phyloP scores from a whole-genome alignment of 2,797 vertebrate species.

The Urophycis tenuis region DNA sequence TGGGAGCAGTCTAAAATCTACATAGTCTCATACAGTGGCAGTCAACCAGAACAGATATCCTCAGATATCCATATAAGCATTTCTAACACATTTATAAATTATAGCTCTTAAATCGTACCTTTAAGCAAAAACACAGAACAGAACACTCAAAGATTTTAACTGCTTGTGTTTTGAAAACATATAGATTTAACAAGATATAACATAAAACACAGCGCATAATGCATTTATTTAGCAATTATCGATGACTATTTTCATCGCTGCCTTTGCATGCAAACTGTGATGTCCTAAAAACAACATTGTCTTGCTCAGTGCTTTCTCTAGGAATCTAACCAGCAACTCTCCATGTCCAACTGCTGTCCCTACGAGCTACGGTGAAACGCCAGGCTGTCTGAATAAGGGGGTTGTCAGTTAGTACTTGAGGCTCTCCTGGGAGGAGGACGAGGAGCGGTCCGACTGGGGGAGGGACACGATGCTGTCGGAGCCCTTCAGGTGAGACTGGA shows the following conservation, averaged over 20 bases:
- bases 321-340: not conserved
- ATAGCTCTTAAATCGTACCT: not conserved
- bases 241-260: not conserved
- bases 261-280: too few relatives aligned
- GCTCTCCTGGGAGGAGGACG: conserved; percentile 97
- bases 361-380: too few relatives aligned
- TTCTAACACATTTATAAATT: not conserved
- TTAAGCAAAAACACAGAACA: not conserved
- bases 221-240: not conserved
- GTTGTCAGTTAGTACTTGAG: conserved; percentile 74
- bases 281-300: too few relatives aligned
- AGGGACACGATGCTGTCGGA: conserved; percentile 93
- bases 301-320: not conserved
- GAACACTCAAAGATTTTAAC: not conserved
- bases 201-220: not conserved
- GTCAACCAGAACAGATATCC: not conserved
- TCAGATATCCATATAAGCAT: too few relatives aligned
- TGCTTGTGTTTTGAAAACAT: not conserved
- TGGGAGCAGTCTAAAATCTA: not conserved
- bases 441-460: conserved; percentile 93
- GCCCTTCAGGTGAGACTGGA: conserved; percentile 92
- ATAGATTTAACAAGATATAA: not conserved
- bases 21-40: not conserved
- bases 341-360: not conserved
- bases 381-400: not conserved